Conservation (phyloP, 2,113 vertebrate genomes). For the Cryptomyrus ogoouensis region DNA sequence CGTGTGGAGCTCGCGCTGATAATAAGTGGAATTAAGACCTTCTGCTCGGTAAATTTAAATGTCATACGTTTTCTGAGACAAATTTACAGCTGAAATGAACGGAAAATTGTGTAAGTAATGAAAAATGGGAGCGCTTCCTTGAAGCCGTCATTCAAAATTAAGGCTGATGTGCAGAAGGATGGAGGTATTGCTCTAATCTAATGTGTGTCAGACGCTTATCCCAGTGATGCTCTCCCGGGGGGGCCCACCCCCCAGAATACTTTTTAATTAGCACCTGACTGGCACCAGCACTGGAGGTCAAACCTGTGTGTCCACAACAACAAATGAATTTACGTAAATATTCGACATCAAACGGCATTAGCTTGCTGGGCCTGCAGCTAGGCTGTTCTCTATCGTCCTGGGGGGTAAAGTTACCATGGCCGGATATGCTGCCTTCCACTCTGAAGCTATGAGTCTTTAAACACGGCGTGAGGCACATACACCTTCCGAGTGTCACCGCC, state of each 20-base stretch:
- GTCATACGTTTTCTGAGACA: background rate
- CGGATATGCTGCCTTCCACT: background rate
- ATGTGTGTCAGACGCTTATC: background rate
- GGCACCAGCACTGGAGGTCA: background rate
- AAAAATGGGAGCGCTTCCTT: background rate
- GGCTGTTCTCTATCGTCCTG: background rate
- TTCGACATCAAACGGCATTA: background rate
- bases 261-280: slow-evolving; percentile 13
- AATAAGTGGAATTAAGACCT: background rate
- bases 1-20: background rate
- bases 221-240: background rate
- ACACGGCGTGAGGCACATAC: background rate
- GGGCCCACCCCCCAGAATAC: background rate
- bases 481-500: background rate
- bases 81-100: background rate
- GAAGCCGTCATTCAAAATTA: background rate
- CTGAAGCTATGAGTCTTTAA: background rate
- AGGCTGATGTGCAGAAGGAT: background rate
- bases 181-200: background rate
- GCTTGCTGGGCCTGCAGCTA: background rate
- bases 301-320: background rate
- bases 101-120: background rate
- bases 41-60: background rate
- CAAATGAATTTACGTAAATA: background rate
- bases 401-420: background rate